A percentile compares a stretch with the other conserved stretches of the same genome.
phyloP scores from a whole-genome alignment of 1,140 invertebrate genomes.

The Papilio dardanus region DNA sequence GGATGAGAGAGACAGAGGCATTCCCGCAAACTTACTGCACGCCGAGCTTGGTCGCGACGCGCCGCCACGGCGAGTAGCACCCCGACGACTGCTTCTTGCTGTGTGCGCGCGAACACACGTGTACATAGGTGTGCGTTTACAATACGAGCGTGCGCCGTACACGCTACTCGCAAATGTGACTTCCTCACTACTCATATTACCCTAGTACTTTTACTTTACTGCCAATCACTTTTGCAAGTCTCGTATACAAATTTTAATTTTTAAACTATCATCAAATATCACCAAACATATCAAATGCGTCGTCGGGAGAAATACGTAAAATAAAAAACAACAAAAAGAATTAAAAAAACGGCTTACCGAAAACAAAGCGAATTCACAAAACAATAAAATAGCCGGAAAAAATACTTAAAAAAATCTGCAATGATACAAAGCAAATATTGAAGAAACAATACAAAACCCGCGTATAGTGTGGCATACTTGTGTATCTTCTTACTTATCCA shows the following conservation, averaged over 20 bases:
- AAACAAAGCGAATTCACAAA: conserved; percentile 15
- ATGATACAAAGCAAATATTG: conserved; percentile 53
- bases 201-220: background rate
- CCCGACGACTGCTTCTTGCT: conserved; percentile 85
- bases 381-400: conserved; percentile 25
- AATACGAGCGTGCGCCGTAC: conserved; percentile 24
- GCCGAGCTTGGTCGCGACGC: conserved; percentile 95
- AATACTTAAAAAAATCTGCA: conserved; percentile 39
- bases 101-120: conserved; percentile 61
- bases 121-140: conserved; percentile 50
- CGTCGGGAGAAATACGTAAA: conserved; percentile 8
- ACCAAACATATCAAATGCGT: background rate
- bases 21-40: conserved; percentile 91
- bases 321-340: conserved; percentile 13
- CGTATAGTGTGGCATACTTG: conserved; percentile 70
- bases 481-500: conserved; percentile 68
- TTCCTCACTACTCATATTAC: background rate
- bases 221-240: conserved; percentile 30
- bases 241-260: background rate
- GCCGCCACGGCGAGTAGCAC: conserved; percentile 94
- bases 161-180: conserved; percentile 27
- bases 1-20: conserved; percentile 52
- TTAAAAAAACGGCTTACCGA: conserved; percentile 30
- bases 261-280: background rate
- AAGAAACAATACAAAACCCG: conserved; percentile 48